phyloP scores from a whole-genome alignment of 2,113 vertebrate genomes.

The Antechinus flavipes region DNA sequence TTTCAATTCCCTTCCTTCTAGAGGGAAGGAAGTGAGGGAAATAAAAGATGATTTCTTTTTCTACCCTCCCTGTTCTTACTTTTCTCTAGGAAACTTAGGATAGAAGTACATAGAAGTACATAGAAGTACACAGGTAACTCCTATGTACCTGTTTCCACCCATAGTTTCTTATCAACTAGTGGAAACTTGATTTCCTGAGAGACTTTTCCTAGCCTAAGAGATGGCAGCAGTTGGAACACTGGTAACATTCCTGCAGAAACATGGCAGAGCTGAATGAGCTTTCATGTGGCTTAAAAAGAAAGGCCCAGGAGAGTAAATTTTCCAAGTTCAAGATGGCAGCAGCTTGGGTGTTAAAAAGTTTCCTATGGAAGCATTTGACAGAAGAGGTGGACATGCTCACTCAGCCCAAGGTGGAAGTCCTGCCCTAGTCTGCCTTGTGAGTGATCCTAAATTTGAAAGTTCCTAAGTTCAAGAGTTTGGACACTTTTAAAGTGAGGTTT shows the following conservation, averaged over 20 bases:
- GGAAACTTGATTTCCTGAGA: not conserved
- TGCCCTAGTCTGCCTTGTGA: not conserved
- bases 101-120: not conserved
- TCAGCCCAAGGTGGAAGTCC: no score
- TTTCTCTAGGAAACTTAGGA: not conserved
- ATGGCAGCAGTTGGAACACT: not conserved
- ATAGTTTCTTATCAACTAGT: not conserved
- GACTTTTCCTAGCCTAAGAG: not conserved
- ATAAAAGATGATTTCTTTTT: not conserved
- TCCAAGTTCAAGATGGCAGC: not conserved
- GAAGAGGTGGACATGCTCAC: not conserved
- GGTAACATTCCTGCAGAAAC: not conserved
- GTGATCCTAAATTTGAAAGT: not conserved
- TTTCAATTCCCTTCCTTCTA: not conserved
- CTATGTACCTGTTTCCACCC: not conserved
- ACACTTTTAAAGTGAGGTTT: not conserved
- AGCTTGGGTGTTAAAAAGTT: not conserved
- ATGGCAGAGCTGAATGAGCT: not conserved
- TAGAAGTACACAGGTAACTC: no score
- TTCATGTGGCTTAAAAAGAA: not conserved
- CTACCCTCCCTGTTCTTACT: not conserved
- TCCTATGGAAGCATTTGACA: not conserved
- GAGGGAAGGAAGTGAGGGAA: not conserved
- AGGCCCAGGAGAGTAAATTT: not conserved
- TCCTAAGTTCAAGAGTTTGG: not conserved